Conservation (phyloP, 2,113 vertebrate species). For the Ctenodactylus gundi region DNA sequence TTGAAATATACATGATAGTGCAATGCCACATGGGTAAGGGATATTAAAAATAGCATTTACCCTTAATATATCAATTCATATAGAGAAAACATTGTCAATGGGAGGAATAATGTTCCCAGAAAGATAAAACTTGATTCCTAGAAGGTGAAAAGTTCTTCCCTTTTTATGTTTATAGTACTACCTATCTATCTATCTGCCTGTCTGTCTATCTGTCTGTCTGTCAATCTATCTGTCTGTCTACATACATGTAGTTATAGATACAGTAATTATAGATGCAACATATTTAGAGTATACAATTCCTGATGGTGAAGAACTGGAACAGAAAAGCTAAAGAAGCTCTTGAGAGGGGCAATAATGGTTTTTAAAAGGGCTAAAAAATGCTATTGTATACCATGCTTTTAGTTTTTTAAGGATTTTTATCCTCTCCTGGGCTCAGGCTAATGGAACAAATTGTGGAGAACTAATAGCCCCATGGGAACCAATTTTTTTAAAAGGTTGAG, state of each 20-base stretch:
- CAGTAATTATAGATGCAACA: not conserved
- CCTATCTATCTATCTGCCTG: too few species aligned
- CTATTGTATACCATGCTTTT: not conserved
- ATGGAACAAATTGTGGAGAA: slow-evolving; percentile 40
- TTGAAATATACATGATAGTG: not conserved
- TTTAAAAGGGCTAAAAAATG: not conserved
- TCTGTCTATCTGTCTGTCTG: too few species aligned
- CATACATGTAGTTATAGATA: not conserved
- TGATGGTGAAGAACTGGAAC: not conserved
- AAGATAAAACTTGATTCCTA: not conserved
- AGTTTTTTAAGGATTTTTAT: slow-evolving; percentile 35
- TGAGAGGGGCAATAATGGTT: not conserved
- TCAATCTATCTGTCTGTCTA: too few species aligned
- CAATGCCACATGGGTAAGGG: not conserved
- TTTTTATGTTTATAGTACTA: not conserved
- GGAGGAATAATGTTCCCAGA: not conserved
- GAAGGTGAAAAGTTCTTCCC: not conserved
- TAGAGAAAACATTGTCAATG: not conserved
- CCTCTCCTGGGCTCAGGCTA: not conserved
- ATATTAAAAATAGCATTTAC: not conserved
- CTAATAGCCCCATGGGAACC: not conserved
- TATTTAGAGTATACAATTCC: not conserved
- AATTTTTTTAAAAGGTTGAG: slow-evolving; percentile 25
- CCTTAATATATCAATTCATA: not conserved
- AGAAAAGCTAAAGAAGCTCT: not conserved